phyloP scores from a whole-genome alignment of 2,113 vertebrate genomes.

The Leucosticte australis region DNA sequence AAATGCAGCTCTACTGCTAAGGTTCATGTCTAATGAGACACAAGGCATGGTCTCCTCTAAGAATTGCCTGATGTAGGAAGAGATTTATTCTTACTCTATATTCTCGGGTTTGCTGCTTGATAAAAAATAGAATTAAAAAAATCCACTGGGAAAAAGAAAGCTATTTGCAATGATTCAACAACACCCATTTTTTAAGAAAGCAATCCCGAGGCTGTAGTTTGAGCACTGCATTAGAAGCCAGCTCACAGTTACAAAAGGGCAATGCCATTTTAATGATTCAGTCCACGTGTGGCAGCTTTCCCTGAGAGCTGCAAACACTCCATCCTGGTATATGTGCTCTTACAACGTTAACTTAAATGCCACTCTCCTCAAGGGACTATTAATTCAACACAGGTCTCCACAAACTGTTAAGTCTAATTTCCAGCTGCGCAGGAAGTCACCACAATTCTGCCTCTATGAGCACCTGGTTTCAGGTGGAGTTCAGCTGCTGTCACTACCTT shows the following conservation, averaged over 20 bases:
- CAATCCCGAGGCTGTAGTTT: neutral
- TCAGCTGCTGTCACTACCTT: neutral
- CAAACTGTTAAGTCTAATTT: neutral
- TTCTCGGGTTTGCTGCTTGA: neutral
- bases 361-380: neutral
- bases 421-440: neutral
- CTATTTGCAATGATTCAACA: neutral
- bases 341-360: neutral
- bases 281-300: neutral
- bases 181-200: neutral
- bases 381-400: neutral
- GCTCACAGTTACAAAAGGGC: neutral
- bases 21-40: neutral
- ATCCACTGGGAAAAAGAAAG: neutral
- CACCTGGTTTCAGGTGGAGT: neutral
- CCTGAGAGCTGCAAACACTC: neutral
- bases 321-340: neutral
- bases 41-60: neutral
- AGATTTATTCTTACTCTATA: neutral
- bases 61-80: neutral
- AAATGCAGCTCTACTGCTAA: neutral
- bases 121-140: neutral
- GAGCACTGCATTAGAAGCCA: neutral
- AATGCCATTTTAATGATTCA: neutral
- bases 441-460: neutral